A percentile compares a stretch with the other conserved stretches of the same genome.
Evolutionary conservation across 2,797 vertebrate genomes (phyloP).

Genomic region (Rachycentron canadum): DNA sequence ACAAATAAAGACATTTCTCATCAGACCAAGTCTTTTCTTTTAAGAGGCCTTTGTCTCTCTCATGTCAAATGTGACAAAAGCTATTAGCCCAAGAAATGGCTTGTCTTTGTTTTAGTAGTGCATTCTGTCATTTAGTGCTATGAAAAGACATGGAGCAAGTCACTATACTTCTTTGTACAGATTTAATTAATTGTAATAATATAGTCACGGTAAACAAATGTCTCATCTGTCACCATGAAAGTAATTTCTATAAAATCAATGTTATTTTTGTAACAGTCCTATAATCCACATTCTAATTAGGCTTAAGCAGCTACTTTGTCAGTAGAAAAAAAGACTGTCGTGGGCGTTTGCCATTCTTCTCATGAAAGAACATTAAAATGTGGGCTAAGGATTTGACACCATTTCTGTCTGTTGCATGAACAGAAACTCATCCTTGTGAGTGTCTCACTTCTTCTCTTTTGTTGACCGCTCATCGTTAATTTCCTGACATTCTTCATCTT

Average conservation of each 20-base stretch:
- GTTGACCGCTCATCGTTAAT: conserved; percentile 44
- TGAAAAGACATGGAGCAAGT: conserved; percentile 87
- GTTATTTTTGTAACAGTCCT: conserved; percentile 84
- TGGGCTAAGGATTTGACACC: conserved; percentile 71
- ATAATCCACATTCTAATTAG: conserved; percentile 86
- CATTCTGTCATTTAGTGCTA: conserved; percentile 86
- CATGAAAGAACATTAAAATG: conserved; percentile 81
- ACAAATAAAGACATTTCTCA: conserved; percentile 82
- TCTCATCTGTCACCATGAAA: conserved; percentile 86
- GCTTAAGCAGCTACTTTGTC: conserved; percentile 84
- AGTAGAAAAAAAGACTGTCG: conserved; percentile 71
- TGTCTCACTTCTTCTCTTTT: conserved; percentile 24
- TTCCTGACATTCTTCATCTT: conserved; percentile 27
- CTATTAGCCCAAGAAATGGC: conserved; percentile 88
- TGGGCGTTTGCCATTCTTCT: conserved; percentile 82
- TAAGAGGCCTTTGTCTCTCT: conserved; percentile 86
- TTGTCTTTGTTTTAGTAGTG: conserved; percentile 88
- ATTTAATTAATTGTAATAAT: conserved; percentile 89
- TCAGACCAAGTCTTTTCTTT: conserved; percentile 84
- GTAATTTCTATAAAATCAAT: conserved; percentile 81
- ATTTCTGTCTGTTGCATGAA: conserved; percentile 66
- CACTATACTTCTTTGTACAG: conserved; percentile 86
- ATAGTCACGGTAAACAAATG: conserved; percentile 88
- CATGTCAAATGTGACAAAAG: conserved; percentile 88
- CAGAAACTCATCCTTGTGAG: conserved; percentile 65